These are phyloP conservation scores for Hippoglossus hippoglossus DNA, from an alignment of 2,797 vertebrate species.

Conservation along the genomic window DNA sequence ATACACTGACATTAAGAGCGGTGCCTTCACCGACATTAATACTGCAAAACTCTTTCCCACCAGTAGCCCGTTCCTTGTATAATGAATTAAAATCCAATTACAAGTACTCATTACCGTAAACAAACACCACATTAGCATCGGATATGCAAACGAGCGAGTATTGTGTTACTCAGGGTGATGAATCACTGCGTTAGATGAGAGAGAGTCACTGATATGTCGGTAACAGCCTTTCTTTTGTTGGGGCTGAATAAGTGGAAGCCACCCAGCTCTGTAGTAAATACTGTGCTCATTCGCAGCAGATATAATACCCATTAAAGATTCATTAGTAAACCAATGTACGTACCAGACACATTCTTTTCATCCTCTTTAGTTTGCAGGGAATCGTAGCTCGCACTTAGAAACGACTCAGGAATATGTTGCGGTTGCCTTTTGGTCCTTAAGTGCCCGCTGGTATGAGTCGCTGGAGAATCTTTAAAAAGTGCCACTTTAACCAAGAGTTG, in stretches of 20 bases:
- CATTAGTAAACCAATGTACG: slow-evolving; percentile 59
- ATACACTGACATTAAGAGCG: slow-evolving; percentile 21
- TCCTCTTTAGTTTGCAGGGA: slow-evolving; percentile 54
- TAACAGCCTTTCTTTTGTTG: slow-evolving; percentile 42
- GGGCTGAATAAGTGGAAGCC: slow-evolving; percentile 27
- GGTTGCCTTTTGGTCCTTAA: slow-evolving; percentile 18
- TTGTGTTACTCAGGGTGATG: slow-evolving; percentile 61
- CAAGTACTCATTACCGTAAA: slow-evolving; percentile 67
- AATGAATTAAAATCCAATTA: slow-evolving; percentile 74
- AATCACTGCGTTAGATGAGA: slow-evolving; percentile 44
- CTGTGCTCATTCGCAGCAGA: slow-evolving; percentile 44
- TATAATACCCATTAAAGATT: slow-evolving; percentile 66
- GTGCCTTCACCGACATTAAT: slow-evolving; percentile 37
- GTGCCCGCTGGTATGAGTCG: slow-evolving; percentile 26
- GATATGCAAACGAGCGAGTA: slow-evolving; percentile 56
- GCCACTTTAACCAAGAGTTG: slow-evolving; percentile 48
- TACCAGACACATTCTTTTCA: slow-evolving; percentile 51
- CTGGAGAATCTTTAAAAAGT: slow-evolving; percentile 11
- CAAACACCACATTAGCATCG: slow-evolving; percentile 72
- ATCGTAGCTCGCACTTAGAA: slow-evolving; percentile 4
- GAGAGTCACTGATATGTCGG: slow-evolving; percentile 29
- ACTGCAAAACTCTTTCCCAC: slow-evolving; percentile 3
- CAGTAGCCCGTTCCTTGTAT: slow-evolving; percentile 39
- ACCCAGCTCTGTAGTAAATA: slow-evolving; percentile 31
- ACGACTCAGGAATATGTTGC: no score